phyloP scores from a whole-genome alignment of 2,888 invertebrate genomes.

The Hirtodrosophila cameraria region DNA sequence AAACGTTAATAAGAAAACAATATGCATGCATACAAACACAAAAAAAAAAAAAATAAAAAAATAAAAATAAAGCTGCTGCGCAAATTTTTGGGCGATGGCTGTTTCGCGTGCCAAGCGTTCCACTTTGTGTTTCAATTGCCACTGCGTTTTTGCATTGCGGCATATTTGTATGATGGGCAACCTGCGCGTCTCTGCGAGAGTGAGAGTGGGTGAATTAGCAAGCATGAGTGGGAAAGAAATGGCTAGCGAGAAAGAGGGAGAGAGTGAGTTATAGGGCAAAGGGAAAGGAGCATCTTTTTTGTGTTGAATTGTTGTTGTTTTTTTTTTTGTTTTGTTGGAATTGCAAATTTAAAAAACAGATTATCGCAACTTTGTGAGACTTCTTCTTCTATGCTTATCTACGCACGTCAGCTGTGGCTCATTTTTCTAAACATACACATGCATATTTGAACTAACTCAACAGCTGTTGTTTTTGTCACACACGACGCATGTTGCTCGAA shows the following conservation, averaged over 20 bases:
- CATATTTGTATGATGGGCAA: constrained; percentile 64
- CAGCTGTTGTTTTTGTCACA: constrained; percentile 55
- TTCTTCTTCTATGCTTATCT: neutral
- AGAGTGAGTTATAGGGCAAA: neutral
- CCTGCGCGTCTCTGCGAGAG: constrained; percentile 54
- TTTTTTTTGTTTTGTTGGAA: constrained; percentile 54
- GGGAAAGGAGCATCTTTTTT: constrained; percentile 18
- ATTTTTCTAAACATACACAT: neutral
- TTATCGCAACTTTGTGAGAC: constrained; percentile 23
- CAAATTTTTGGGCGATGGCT: constrained; percentile 78
- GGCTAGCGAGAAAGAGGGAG: constrained; percentile 1
- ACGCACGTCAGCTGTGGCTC: constrained; percentile 43
- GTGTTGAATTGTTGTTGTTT: constrained; percentile 66
- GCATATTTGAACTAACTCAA: constrained; percentile 18
- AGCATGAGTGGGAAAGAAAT: constrained; percentile 6
- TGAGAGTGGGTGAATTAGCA: constrained; percentile 39
- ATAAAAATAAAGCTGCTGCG: constrained; percentile 79
- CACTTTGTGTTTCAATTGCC: constrained; percentile 47
- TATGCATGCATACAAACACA: constrained; percentile 31
- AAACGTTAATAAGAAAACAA: constrained; percentile 48
- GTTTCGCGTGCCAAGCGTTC: constrained; percentile 55
- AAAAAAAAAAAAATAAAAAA: constrained; percentile 56
- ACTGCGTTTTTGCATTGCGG: constrained; percentile 62
- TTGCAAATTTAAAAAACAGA: constrained; percentile 40
- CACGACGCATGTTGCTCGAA: constrained; percentile 26